Conservation (phyloP, 2,113 vertebrate genomes). For the Cygnus buccinator region DNA sequence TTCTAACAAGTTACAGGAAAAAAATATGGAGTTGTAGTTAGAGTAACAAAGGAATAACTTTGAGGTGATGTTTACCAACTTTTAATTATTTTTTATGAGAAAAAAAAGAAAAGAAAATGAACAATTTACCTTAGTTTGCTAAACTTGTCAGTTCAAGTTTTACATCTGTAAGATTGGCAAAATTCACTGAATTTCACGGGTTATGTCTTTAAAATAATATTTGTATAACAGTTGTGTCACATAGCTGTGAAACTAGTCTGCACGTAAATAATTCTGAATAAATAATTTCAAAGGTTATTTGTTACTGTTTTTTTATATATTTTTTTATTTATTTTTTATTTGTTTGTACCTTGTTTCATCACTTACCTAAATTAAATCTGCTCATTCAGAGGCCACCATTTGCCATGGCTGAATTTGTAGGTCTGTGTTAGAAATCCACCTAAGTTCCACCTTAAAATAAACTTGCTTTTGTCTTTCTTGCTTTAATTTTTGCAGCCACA, state of each 20-base stretch:
- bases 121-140: background rate
- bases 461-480: constrained; percentile 56
- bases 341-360: background rate
- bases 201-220: background rate
- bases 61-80: background rate
- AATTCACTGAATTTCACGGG: background rate
- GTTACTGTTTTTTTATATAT: background rate
- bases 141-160: background rate
- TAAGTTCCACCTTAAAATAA: constrained; percentile 65
- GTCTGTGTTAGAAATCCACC: background rate
- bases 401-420: background rate
- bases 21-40: background rate
- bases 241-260: background rate
- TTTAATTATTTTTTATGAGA: background rate
- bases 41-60: background rate
- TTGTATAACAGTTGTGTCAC: background rate
- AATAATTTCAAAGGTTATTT: background rate
- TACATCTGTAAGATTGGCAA: background rate
- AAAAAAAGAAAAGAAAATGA: background rate
- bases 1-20: background rate
- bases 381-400: background rate
- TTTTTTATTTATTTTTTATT: background rate
- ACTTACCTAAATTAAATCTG: background rate
- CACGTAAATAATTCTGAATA: background rate
- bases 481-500: constrained; percentile 53